A percentile compares a stretch with the other conserved stretches of the same genome.
These are phyloP conservation scores for Anniella stebbinsi DNA, from an alignment of 2,797 vertebrate species.

Conservation along the genomic window DNA sequence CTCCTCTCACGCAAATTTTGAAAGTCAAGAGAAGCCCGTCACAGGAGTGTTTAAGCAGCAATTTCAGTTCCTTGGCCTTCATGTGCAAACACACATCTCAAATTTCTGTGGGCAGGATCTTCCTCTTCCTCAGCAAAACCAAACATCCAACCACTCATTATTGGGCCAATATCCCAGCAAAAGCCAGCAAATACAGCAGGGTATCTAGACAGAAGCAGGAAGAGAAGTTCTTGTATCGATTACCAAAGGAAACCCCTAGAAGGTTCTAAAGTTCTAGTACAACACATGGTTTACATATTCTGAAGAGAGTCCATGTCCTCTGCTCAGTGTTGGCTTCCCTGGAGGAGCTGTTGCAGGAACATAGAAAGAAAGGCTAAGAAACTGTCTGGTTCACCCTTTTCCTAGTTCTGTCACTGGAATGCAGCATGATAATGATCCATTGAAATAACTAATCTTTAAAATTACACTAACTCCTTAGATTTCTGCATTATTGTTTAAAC, in stretches of 20 bases:
- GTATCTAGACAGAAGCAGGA: constrained; percentile 26
- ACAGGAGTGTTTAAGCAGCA: not conserved
- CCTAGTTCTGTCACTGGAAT: not conserved
- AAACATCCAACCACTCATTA: not conserved
- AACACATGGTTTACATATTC: not conserved
- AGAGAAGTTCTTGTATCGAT: not conserved
- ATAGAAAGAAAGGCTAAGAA: not conserved
- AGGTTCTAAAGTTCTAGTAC: not conserved
- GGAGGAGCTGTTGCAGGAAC: not conserved
- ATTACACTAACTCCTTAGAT: not conserved
- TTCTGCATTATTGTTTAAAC: not conserved
- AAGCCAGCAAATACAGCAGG: constrained; percentile 19
- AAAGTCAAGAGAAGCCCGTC: not conserved
- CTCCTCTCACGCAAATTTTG: not conserved
- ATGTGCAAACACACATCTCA: not conserved
- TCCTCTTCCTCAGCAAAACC: constrained; percentile 7
- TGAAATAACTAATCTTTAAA: not conserved
- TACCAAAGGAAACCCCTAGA: not conserved
- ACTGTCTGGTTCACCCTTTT: not conserved
- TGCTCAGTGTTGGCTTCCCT: not conserved
- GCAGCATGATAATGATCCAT: not conserved
- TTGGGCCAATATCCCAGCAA: not conserved
- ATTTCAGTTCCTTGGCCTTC: not conserved
- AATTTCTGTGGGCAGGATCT: constrained; percentile 2
- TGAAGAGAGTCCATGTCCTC: not conserved